Evolutionary conservation across 2,113 vertebrate species (phyloP).

Genomic region (Columba janthina): DNA sequence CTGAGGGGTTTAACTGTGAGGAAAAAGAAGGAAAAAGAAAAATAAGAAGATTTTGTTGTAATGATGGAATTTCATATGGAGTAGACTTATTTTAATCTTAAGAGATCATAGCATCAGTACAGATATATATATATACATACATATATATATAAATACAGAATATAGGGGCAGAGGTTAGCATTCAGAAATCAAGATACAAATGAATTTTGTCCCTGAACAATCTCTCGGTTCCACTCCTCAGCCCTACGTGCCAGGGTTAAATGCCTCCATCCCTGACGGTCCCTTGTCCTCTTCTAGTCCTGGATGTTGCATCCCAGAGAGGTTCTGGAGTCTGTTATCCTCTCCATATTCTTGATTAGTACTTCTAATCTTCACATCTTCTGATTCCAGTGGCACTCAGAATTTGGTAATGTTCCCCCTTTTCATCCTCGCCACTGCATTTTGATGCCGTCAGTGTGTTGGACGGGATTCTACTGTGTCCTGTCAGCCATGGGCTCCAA

Average conservation of each 20-base stretch:
- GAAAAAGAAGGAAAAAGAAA: background rate
- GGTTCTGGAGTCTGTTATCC: background rate
- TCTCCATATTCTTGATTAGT: background rate
- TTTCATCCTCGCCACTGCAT: background rate
- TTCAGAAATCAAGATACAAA: background rate
- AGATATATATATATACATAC: background rate
- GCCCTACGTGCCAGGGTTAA: accelerated
- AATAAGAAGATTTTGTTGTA: background rate
- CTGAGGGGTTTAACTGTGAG: background rate
- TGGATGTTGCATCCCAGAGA: accelerated
- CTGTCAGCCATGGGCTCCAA: background rate
- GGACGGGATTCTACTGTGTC: accelerated
- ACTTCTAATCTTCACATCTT: background rate
- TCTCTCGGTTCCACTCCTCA: background rate
- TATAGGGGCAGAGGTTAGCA: background rate
- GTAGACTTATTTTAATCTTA: background rate
- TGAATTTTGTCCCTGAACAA: background rate
- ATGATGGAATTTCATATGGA: accelerated
- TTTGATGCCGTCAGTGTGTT: background rate
- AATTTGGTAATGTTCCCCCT: accelerated
- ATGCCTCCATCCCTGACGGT: background rate
- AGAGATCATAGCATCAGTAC: background rate
- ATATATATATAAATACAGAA: background rate
- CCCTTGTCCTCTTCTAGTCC: background rate
- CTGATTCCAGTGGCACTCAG: background rate